Base-by-base conservation (phyloP, 2,888 invertebrate species). In the Ichneumoninae sp. region DNA sequence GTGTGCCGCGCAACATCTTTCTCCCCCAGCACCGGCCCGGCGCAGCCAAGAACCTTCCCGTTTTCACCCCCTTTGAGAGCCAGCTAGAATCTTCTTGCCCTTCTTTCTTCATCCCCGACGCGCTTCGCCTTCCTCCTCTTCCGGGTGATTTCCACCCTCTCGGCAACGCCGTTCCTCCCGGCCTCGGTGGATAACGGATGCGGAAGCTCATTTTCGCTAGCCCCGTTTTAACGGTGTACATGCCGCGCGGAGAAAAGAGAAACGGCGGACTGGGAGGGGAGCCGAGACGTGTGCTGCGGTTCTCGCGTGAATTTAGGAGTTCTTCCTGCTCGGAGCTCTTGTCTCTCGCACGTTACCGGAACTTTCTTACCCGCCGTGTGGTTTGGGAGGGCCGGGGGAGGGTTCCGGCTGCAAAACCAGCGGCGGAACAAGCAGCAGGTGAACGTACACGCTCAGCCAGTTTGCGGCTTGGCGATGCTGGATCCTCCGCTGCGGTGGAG, bases 251-350 rank as follows among this genome's bases (percentile, higher is more conserved):
- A 60, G 36, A 50, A 74, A 57, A 52, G 70, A 70, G 75, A 69
- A 72, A 65, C 69, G 50, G 65, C 19, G 44, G 69, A 13, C 74
- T 52, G 66, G 66, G 36, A 30, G 26, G 4, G 44, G 33, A 19
- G 33, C 44, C 33, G 50, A 80, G 60, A 69, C 70, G 65, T 80
- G 79, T 74, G 66, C 65, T 80, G 80, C 72, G 76, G 66, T 82
- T 82, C 52, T 69, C 78, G 79, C 68, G 83, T 84, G 80, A 84
- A 83, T 75, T 79, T 71, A 78, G 80, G 68, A 69, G 77, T 77
- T 66, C 72, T 26, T 65, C 60, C 69, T 57, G 66, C 52, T 62
- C 57, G 68, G 44, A 26, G 68, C 50, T 57, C 60, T 62, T 69
- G 60, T 74, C 74, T 60, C 69, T 13, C 22, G 57, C 57, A 62